phyloP scores from a whole-genome alignment of 2,888 invertebrate genomes.

The Hydropsyche betteni region DNA sequence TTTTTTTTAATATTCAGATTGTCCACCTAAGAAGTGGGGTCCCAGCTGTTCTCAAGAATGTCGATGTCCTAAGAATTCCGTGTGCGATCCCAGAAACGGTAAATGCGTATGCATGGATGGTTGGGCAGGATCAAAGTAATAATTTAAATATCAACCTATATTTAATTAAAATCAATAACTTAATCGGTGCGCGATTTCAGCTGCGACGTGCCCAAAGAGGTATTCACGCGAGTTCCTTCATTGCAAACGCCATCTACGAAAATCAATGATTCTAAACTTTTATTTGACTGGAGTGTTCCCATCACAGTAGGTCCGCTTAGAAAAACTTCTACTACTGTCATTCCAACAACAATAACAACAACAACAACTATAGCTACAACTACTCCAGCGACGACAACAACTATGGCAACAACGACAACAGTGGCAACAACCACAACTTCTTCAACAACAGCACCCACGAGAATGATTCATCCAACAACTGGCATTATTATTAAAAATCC shows the following conservation, averaged over 20 bases:
- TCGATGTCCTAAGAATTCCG: slow-evolving; percentile 68
- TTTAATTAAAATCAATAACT: slow-evolving; percentile 15
- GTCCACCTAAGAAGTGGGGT: slow-evolving; percentile 77
- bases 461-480: slow-evolving; percentile 15
- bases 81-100: slow-evolving; percentile 73
- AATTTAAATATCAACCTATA: slow-evolving; percentile 20
- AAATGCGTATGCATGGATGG: slow-evolving; percentile 73
- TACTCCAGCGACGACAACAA: slow-evolving; percentile 1
- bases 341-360: slow-evolving; percentile 59
- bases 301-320: slow-evolving; percentile 22
- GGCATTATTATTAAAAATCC: slow-evolving; percentile 51
- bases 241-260: slow-evolving; percentile 2
- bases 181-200: slow-evolving; percentile 51
- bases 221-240: slow-evolving; percentile 39
- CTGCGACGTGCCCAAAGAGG: slow-evolving; percentile 55
- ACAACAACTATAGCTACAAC: slow-evolving; percentile 52
- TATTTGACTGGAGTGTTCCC: slow-evolving; percentile 50
- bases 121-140: slow-evolving; percentile 74
- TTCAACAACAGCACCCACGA: slow-evolving; percentile 44
- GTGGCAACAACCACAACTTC: slow-evolving; percentile 48
- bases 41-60: slow-evolving; percentile 75
- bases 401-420: slow-evolving; percentile 2
- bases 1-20: slow-evolving; percentile 64
- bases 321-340: slow-evolving; percentile 30
- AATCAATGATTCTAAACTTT: slow-evolving; percentile 41